Evolutionary conservation across 2,113 vertebrate species (phyloP).

Genomic region (Nothoprocta perdicaria): DNA sequence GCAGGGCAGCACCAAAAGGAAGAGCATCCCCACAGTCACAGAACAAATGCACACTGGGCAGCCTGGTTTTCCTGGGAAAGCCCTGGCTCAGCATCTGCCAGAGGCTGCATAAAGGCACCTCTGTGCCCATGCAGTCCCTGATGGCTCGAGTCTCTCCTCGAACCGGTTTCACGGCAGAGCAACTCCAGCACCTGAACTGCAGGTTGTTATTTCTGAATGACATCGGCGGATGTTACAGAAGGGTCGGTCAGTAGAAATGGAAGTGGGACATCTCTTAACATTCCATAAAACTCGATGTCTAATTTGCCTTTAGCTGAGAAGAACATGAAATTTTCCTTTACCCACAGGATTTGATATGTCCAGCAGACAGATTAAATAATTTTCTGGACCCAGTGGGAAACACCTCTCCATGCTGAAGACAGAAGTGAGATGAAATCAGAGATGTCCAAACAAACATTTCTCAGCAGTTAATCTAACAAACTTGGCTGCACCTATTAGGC

Average conservation of each 20-base stretch:
- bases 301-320: not conserved
- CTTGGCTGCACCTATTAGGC: not conserved
- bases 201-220: not conserved
- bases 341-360: not conserved
- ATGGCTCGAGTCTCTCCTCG: not conserved
- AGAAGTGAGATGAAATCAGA: not conserved
- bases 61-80: not conserved
- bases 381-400: slow-evolving; percentile 11
- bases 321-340: not conserved
- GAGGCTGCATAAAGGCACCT: not conserved
- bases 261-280: not conserved
- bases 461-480: not conserved
- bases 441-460: slow-evolving; percentile 23
- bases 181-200: not conserved
- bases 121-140: not conserved
- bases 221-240: not conserved
- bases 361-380: slow-evolving; percentile 35
- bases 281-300: not conserved
- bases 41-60: not conserved
- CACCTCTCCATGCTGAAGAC: slow-evolving; percentile 8
- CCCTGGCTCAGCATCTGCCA: not conserved
- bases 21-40: accelerated
- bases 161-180: not conserved
- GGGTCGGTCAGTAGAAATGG: not conserved
- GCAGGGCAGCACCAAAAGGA: not conserved